Conservation (phyloP, 2,797 vertebrate species). For the Danionella dracula region DNA sequence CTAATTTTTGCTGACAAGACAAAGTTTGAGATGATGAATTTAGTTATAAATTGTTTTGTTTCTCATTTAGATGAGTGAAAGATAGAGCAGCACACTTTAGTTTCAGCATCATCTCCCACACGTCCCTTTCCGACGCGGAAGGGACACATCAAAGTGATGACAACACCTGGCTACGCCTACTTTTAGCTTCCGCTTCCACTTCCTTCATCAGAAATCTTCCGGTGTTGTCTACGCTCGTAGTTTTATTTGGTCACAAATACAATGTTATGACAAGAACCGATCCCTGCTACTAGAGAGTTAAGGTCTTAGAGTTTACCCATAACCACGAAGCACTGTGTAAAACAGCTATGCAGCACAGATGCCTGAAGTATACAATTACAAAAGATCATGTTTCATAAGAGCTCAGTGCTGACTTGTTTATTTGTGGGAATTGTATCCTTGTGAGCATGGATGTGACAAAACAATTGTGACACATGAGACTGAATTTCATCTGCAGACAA, state of each 20-base stretch:
- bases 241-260: background rate
- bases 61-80: too few species aligned
- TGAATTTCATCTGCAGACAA: background rate
- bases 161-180: too few species aligned
- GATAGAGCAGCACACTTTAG: too few species aligned
- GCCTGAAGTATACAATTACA: background rate
- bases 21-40: too few species aligned
- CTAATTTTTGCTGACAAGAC: too few species aligned
- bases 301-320: constrained; percentile 4
- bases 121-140: too few species aligned
- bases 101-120: too few species aligned
- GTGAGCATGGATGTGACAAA: background rate
- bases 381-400: background rate
- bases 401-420: background rate
- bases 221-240: too few species aligned
- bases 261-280: constrained; percentile 21
- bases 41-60: too few species aligned
- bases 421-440: constrained; percentile 4
- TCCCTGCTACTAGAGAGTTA: constrained; percentile 2
- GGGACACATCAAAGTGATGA: too few species aligned
- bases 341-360: background rate
- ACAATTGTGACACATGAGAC: constrained; percentile 9
- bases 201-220: too few species aligned
- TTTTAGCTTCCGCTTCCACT: too few species aligned
- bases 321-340: background rate